Evolutionary conservation across 2,113 vertebrate genomes (phyloP).

Genomic region (Perccottus glenii): DNA sequence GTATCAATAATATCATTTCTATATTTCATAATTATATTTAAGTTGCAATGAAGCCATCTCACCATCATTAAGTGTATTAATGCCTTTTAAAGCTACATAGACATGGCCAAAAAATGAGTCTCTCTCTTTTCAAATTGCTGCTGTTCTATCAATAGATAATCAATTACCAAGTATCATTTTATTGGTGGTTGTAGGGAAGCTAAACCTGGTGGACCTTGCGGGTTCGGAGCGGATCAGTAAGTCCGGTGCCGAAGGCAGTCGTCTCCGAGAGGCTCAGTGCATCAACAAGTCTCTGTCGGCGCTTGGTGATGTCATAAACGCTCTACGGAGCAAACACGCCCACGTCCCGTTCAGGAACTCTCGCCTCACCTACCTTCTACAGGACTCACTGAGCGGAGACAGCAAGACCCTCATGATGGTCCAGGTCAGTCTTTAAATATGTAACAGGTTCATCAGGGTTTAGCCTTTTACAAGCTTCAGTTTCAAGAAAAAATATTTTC

Average conservation of each 20-base stretch:
- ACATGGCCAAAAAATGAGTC: no score
- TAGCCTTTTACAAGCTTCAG: no score
- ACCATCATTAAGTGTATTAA: no score
- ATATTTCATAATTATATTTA: no score
- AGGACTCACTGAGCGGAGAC: constrained; percentile 93
- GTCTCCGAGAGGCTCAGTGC: constrained; percentile 92
- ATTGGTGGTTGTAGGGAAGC: constrained; percentile 80
- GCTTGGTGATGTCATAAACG: constrained; percentile 91
- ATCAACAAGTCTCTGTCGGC: constrained; percentile 97
- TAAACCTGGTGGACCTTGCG: constrained; percentile 96
- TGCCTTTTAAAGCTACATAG: no score
- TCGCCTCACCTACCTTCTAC: constrained; percentile 97
- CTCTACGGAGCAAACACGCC: constrained; percentile 88
- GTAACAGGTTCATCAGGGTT: no score
- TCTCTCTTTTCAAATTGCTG: no score
- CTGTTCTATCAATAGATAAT: no score
- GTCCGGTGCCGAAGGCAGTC: constrained; percentile 90
- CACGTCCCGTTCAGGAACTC: constrained; percentile 98
- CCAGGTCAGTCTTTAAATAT: constrained; percentile 80
- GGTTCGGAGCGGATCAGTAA: constrained; percentile 93
- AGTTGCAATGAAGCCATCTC: no score
- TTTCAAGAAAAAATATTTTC: no score
- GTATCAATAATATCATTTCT: no score
- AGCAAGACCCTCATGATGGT: constrained; percentile 99
- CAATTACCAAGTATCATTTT: neutral